phyloP scores from a whole-genome alignment of 2,113 vertebrate genomes.

The Cebidichthys violaceus region DNA sequence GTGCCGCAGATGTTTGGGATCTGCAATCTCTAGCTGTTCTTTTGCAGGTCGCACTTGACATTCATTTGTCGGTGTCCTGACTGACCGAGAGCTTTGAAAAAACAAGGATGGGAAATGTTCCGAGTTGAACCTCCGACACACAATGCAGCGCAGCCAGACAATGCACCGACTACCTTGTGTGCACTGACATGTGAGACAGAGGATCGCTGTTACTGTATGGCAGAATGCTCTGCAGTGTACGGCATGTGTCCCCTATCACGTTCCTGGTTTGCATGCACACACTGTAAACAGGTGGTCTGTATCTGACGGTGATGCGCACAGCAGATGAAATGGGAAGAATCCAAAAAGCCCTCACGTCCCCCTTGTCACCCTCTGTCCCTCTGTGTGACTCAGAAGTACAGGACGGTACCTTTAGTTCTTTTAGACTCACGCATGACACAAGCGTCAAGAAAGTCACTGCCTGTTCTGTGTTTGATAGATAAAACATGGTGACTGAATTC shows the following conservation, averaged over 20 bases:
- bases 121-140: constrained; percentile 8
- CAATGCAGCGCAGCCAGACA: constrained; percentile 8
- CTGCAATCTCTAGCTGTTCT: constrained; percentile 2
- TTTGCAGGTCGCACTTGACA: background rate
- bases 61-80: background rate
- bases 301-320: background rate
- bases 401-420: background rate
- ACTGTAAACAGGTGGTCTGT: constrained; percentile 48
- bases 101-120: constrained; percentile 21
- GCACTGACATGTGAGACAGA: constrained; percentile 34
- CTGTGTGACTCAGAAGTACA: background rate
- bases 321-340: constrained; percentile 35
- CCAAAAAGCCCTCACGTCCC: background rate
- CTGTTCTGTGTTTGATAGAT: background rate
- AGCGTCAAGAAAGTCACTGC: background rate
- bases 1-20: background rate
- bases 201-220: constrained; percentile 36
- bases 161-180: background rate
- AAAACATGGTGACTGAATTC: background rate
- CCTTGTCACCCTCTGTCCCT: background rate
- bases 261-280: constrained; percentile 33
- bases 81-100: constrained; percentile 16
- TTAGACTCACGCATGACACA: background rate
- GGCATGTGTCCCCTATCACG: constrained; percentile 13
- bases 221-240: constrained; percentile 21